Evolutionary conservation across 2,888 invertebrate genomes (phyloP), one percentile per base, ranked within the genome.

Genomic region (Beris morrisii): DNA sequence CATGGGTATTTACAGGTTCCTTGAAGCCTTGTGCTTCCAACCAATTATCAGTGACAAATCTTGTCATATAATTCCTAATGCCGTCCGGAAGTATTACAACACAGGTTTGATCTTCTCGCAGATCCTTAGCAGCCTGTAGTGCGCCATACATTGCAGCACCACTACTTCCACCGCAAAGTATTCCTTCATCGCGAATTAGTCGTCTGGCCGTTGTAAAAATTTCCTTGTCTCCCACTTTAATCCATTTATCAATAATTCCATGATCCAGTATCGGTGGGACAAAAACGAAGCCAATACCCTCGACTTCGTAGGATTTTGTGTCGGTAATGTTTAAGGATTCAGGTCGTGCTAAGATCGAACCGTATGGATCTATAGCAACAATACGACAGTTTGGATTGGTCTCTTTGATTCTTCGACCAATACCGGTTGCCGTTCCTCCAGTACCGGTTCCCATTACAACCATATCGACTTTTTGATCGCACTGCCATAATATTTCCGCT

Each of bases 31-130:
- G 85, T 30, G 90, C 91, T 78, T 90, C 89, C 95, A 98, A 93
- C 98, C 98, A 98, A 73, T 91, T 89, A 81, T 97, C 95, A 57
- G 88, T 90, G 32, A 97, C 88, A 80, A 95, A 95, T 80, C 97
- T 98, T 12, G 97, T 95, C 91, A 99, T 92, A 80, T 99, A 99
- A 82, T 99, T 99, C 70, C 99, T 87, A 69, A 99, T 90, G 70
- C 93, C 93, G 80, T 99, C 99, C 0, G 98, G 96, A 54, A 99
- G 81, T 55, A 99, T 77, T 2, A 99, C 92, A 6, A 99, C 97
- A 76, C 95, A 79, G 66, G 82, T 83, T 81, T 97, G 93, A 0
- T 91, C 93, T 70, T 87, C 87, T 73, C 90, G 88, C 61, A 99
- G 81, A 7, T 85, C 83, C 73, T 87, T 88, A 0, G 92, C 93